Evolutionary conservation across 2,797 vertebrate genomes (phyloP).

Genomic region (Eptatretus atami): DNA sequence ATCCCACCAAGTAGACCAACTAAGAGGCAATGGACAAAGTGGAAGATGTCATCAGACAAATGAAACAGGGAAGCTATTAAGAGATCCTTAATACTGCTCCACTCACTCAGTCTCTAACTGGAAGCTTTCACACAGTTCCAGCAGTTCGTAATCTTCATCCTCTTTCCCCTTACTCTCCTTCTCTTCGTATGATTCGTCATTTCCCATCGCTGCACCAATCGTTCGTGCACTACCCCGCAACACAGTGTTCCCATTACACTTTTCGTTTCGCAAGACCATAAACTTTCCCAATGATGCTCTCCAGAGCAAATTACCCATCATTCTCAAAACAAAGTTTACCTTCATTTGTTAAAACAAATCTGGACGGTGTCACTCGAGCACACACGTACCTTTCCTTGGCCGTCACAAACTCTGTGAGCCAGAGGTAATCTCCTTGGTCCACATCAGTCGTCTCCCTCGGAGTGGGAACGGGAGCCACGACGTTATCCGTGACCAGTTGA

Average conservation of each 20-base stretch:
- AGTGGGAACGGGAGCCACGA: background rate
- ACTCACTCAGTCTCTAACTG: background rate
- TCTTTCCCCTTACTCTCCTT: constrained; percentile 16
- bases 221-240: no score
- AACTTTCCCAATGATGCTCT: no score
- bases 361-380: background rate
- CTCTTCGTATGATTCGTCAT: background rate
- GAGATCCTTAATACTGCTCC: background rate
- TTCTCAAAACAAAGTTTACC: no score
- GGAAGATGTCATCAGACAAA: no score
- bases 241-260: no score
- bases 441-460: background rate
- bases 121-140: constrained; percentile 68
- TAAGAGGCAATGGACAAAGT: no score
- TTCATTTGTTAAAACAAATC: no score
- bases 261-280: no score
- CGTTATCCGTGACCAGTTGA: background rate
- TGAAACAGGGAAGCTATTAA: background rate
- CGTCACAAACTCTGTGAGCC: constrained; percentile 4
- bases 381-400: constrained; percentile 2
- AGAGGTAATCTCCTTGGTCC: background rate
- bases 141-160: constrained; percentile 64
- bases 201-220: background rate
- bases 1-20: no score
- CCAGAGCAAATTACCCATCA: no score